A percentile compares a stretch with the other conserved stretches of the same genome.
Evolutionary conservation across 2,113 vertebrate species (phyloP).

Genomic region (Prionailurus viverrinus): DNA sequence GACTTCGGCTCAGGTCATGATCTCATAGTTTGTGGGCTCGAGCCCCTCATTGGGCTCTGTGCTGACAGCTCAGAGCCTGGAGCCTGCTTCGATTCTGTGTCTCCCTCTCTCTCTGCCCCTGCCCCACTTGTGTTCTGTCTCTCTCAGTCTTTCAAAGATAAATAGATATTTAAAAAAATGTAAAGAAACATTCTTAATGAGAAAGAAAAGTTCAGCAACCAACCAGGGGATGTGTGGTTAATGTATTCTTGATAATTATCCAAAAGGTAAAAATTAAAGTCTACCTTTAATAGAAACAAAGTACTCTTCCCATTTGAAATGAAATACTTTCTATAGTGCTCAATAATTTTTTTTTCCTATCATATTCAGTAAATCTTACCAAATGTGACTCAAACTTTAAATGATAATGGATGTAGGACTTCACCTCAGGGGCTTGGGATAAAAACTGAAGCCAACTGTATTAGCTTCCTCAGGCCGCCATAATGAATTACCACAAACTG

Average conservation of each 20-base stretch:
- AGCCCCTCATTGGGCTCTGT: too few relatives aligned
- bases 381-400: background rate
- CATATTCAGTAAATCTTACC: background rate
- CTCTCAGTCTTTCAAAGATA: too few relatives aligned
- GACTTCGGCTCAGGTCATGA: too few relatives aligned
- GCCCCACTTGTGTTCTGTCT: too few relatives aligned
- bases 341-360: background rate
- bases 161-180: too few relatives aligned
- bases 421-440: background rate
- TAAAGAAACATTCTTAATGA: background rate
- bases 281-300: conserved; percentile 9
- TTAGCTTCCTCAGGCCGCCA: background rate
- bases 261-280: background rate
- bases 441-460: background rate
- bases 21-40: rapidly evolving
- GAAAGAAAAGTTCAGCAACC: background rate
- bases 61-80: too few relatives aligned
- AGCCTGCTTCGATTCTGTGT: too few relatives aligned
- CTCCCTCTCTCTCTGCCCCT: too few relatives aligned
- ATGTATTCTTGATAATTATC: background rate
- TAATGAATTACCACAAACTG: background rate
- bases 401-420: background rate
- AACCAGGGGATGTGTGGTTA: background rate
- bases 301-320: background rate
- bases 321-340: background rate